Conservation (phyloP, 2,888 invertebrate genomes). For the Ophion obscuratus region DNA sequence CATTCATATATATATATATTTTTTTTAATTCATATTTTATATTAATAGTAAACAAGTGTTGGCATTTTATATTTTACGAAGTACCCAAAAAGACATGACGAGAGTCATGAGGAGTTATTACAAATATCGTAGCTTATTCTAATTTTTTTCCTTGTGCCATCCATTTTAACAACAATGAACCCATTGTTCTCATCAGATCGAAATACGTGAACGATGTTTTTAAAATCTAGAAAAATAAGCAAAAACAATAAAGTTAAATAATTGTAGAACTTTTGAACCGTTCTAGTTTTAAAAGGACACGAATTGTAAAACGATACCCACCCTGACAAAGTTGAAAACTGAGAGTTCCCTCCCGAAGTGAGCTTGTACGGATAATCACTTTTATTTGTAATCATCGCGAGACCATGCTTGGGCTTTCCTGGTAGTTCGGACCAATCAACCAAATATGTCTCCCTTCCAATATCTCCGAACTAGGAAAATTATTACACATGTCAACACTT, state of each 20-base stretch:
- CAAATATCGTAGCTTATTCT: neutral
- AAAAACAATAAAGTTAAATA: too few relatives aligned
- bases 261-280: too few relatives aligned
- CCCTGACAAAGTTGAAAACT: constrained; percentile 47
- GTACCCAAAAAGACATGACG: too few relatives aligned
- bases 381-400: constrained; percentile 60
- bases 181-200: too few relatives aligned
- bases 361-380: constrained; percentile 48
- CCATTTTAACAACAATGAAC: too few relatives aligned
- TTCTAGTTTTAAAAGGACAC: too few relatives aligned
- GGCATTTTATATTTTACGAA: too few relatives aligned
- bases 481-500: neutral
- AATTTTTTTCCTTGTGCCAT: neutral
- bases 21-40: too few relatives aligned
- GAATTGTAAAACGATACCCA: constrained; percentile 16
- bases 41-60: neutral
- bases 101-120: too few relatives aligned
- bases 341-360: constrained; percentile 67
- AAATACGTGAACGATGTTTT: too few relatives aligned
- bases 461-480: constrained; percentile 44
- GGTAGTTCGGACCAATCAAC: constrained; percentile 66
- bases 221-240: too few relatives aligned
- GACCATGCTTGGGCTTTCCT: constrained; percentile 24
- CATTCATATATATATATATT: too few relatives aligned
- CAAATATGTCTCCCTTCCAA: constrained; percentile 52